Conservation (phyloP, 2,797 vertebrate species). For the Emys orbicularis region DNA sequence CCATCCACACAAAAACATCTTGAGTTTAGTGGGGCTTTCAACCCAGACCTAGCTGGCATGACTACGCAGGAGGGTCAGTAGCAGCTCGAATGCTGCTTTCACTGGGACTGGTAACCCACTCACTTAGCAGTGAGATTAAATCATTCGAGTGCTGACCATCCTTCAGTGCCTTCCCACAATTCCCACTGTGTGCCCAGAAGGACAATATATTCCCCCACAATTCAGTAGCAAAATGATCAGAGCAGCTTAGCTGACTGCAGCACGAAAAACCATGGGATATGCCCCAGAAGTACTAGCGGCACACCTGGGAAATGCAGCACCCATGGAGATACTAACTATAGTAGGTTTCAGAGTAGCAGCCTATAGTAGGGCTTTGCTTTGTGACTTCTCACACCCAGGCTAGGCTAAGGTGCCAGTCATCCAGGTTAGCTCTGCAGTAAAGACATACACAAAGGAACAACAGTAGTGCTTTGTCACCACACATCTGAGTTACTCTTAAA, state of each 20-base stretch:
- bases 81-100: neutral
- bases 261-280: fast-evolving
- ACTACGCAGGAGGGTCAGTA: neutral
- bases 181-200: fast-evolving
- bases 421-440: fast-evolving
- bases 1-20: neutral
- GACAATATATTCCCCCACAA: fast-evolving
- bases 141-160: neutral
- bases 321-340: neutral
- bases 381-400: fast-evolving
- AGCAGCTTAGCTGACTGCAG: neutral
- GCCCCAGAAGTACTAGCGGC: fast-evolving
- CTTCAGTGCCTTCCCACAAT: fast-evolving
- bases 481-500: neutral
- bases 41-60: neutral
- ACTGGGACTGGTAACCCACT: neutral
- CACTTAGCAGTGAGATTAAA: neutral
- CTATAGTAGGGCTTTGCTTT: fast-evolving
- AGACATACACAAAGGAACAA: fast-evolving
- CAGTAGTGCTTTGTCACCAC: fast-evolving
- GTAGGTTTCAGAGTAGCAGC: too few relatives aligned
- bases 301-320: fast-evolving
- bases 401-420: neutral
- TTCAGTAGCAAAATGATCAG: fast-evolving
- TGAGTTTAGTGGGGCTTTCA: fast-evolving